Conservation (phyloP, 2,888 invertebrate genomes). For the Eristalis arbustorum region DNA sequence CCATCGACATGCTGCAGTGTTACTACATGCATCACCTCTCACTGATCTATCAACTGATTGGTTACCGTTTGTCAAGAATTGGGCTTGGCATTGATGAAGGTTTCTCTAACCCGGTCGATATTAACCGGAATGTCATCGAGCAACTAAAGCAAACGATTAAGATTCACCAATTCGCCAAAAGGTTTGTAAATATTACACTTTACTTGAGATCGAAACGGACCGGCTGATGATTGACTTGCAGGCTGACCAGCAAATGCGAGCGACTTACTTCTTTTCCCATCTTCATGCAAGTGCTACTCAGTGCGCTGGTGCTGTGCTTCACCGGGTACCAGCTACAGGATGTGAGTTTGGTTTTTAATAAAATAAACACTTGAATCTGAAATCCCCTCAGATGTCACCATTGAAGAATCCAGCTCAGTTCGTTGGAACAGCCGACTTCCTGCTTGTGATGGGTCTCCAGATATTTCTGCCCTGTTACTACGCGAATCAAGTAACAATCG, state of each 20-base stretch:
- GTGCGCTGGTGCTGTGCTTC: conserved; percentile 74
- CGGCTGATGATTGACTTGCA: background rate
- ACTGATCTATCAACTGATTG: conserved; percentile 73
- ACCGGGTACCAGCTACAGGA: conserved; percentile 74
- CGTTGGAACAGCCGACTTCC: conserved; percentile 72
- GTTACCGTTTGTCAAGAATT: conserved; percentile 71
- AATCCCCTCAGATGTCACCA: conserved; percentile 24
- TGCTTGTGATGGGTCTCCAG: conserved; percentile 74
- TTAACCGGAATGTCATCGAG: background rate
- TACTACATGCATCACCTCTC: conserved; percentile 75
- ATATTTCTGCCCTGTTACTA: conserved; percentile 77
- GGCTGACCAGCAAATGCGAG: conserved; percentile 40
- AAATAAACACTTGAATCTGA: background rate
- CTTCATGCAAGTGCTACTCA: conserved; percentile 75
- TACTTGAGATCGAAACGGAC: background rate
- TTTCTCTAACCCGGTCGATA: background rate
- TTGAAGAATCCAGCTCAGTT: conserved; percentile 25
- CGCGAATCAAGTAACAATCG: conserved; percentile 75
- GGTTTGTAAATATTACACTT: background rate
- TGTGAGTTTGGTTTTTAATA: conserved; percentile 27
- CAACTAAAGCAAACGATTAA: conserved; percentile 17
- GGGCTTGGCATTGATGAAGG: background rate
- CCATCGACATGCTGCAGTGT: conserved; percentile 75
- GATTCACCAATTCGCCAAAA: conserved; percentile 27
- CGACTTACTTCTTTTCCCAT: conserved; percentile 72